A percentile compares a stretch with the other conserved stretches of the same genome.
Evolutionary conservation across 1,140 invertebrate genomes (phyloP).

Genomic region (Leptopilina boulardi): DNA sequence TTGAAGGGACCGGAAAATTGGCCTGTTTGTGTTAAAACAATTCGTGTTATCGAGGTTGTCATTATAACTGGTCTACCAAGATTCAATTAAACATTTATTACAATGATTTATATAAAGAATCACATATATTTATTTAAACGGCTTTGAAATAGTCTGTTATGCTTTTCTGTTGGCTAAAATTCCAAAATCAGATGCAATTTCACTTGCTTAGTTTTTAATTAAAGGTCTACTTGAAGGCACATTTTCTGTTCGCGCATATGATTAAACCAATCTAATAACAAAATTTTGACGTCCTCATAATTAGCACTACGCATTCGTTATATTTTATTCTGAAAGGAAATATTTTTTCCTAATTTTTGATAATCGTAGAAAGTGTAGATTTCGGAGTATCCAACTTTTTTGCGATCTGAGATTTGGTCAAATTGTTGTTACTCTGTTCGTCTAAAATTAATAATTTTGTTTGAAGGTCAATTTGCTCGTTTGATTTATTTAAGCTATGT

Average conservation of each 20-base stretch:
- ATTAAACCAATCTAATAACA: too few relatives aligned
- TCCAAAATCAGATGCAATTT: too few relatives aligned
- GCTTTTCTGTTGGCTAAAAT: too few relatives aligned
- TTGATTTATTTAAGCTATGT: constrained; percentile 21
- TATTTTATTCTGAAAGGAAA: not conserved
- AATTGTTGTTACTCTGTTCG: not conserved
- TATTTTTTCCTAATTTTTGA: not conserved
- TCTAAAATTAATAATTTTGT: constrained; percentile 15
- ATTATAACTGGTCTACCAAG: too few relatives aligned
- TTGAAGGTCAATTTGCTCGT: not conserved
- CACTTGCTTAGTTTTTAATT: not conserved
- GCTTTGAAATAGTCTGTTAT: too few relatives aligned
- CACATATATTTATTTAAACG: too few relatives aligned
- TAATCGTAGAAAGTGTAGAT: not conserved
- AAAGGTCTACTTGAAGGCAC: not conserved
- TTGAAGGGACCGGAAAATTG: not conserved
- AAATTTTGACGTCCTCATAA: not conserved
- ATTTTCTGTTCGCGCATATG: not conserved
- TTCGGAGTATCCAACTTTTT: not conserved
- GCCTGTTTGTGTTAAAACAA: not conserved
- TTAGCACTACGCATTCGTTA: not conserved
- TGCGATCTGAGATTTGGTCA: not conserved
- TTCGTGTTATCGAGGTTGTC: too few relatives aligned
- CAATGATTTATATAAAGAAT: too few relatives aligned
- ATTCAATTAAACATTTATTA: too few relatives aligned